Base-by-base conservation (phyloP, 1,140 invertebrate species). In the Leptinotarsa lineolata region DNA sequence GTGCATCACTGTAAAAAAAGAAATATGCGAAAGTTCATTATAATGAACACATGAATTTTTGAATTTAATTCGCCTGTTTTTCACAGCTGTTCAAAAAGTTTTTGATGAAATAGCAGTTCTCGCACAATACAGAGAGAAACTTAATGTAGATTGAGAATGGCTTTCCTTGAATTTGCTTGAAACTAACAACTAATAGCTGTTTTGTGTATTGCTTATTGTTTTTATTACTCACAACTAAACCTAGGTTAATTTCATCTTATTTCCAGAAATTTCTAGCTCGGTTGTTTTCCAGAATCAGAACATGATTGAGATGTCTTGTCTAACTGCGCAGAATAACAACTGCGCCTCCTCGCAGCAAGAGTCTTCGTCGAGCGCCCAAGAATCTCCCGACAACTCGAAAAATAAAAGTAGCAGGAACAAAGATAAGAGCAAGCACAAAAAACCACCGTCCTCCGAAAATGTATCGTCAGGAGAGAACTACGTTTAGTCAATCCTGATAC, bases 301-400 rank as follows among this genome's bases (percentile, higher is more conserved):
- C 80, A 83, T 83, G 80, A 89, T 90, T 85, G 89, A 90, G 86
- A 87, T 90, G 86, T 63, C 59, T 61, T 63, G 69, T 71, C 61
- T 71, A 59, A 71, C 48, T 21, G 60, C 69, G 8, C 69, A 71
- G 54, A 71, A 71, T 71, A 71, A 71, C 59, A 71, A 71, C 60
- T 71, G 69, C 58, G 59, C 60, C n/a, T 11, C 69, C 18, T 21
- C 61, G 18, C 15, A 39, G n/a, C 69, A 71, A 63, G 58, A 71
- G 22, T 39, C 58, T 18, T 59, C 69, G 8, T 63, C 69, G 11
- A 39, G 18, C 66, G 6, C 16, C 16, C 22, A 64, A 45, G 69
- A 71, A 45, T 45, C 69, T 58, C 18, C 69, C 24, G 30, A 22
- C 21, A 44, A 71, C 39, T 71, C 69, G 69, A 71, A 71, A 61